Evolutionary conservation across 2,797 vertebrate species (phyloP).

Genomic region (Gymnothorax reevesii): DNA sequence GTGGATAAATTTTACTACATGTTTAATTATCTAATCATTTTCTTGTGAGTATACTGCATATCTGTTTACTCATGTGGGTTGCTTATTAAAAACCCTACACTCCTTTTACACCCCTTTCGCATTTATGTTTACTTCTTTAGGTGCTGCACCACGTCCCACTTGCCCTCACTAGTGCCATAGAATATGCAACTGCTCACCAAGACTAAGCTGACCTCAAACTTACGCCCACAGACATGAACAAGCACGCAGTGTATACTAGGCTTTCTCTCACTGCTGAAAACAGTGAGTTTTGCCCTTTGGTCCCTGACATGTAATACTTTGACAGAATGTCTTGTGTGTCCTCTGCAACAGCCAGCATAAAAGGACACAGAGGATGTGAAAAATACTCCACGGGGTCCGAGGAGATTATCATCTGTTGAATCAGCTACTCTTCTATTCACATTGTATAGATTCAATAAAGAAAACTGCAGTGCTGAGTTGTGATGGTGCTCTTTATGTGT

Average conservation of each 20-base stretch:
- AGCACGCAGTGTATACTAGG: not conserved
- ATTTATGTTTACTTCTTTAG: conserved; percentile 41
- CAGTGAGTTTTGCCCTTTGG: not conserved
- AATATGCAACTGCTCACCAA: conserved; percentile 6
- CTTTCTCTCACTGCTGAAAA: not conserved
- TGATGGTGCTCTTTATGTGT: conserved; percentile 16
- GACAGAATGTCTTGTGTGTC: not conserved
- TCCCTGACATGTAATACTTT: not conserved
- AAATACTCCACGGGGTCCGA: not conserved
- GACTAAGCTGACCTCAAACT: conserved; percentile 1
- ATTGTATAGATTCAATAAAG: not conserved
- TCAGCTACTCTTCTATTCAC: not conserved
- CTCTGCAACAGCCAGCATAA: not conserved
- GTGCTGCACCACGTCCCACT: conserved; percentile 43
- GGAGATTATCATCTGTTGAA: not conserved
- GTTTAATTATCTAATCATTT: not conserved
- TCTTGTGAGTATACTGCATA: conserved; percentile 21
- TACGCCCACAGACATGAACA: conserved; percentile 5
- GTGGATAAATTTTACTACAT: not conserved
- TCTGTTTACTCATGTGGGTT: conserved; percentile 45
- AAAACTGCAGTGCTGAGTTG: conserved; percentile 6
- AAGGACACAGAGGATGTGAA: not conserved
- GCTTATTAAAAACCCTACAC: conserved; percentile 43
- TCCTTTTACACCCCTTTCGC: conserved; percentile 39
- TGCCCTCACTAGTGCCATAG: not conserved